Base-by-base conservation (phyloP, 2,797 vertebrate genomes). In the Characodon lateralis region DNA sequence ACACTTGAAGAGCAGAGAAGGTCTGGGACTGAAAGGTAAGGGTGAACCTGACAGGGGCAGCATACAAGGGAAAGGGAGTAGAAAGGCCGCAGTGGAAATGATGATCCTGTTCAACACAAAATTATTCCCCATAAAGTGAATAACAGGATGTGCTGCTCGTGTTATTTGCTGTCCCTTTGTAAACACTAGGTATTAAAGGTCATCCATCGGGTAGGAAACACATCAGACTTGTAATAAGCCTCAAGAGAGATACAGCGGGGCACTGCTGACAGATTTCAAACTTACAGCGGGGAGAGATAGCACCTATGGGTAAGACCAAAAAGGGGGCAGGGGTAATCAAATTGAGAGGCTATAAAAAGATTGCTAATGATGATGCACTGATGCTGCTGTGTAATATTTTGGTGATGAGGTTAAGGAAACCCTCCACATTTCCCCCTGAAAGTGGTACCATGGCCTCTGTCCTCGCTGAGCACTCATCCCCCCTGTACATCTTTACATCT, bases 271-370 rank as follows among this genome's bases (percentile, higher is more conserved):
- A 76, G 69, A 81, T 81, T 58, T 20, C 35, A 82, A 83, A 82
- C 58, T 31, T 71, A 3, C 73, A 79, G 51, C 53, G 0, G 7
- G 41, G 48, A 73, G 77, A 86, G 77, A 74, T 48, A 71, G 77
- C 51, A 72, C 63, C 71, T 61, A 58, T 39, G 74, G 74, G 77
- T n/a, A 78, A 72, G 69, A 79, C 80, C 79, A 77, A 85, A 85
- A 89, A 78, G 24, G 43, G 78, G 77, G 43, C 81, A 85, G 82
- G 77, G 78, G 81, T 89, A 91, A 92, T 89, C 81, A 81, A 86
- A 93, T 88, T 89, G 81, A 71, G 76, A 79, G 73, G 84, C 91
- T 92, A 93, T 91, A 92, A 89, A 93, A 92, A 92, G 87, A 84
- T 85, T n/a, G 6, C 76, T 90, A 93, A 92, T 92, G 88, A 91